phyloP scores from a whole-genome alignment of 1,140 invertebrate genomes.

The Drosophila murphyi region DNA sequence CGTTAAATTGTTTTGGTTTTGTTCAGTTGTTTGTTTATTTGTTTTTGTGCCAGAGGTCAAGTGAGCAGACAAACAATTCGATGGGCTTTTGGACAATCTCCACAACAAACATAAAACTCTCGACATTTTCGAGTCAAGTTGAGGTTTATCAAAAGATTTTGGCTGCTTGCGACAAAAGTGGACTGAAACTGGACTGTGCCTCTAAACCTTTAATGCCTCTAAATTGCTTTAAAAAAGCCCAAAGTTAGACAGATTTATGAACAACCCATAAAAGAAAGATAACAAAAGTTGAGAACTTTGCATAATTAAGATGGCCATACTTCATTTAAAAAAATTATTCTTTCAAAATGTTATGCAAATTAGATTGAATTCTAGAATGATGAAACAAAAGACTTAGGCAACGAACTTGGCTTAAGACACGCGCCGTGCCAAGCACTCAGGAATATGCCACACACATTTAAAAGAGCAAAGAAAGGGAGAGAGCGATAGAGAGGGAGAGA shows the following conservation, averaged over 20 bases:
- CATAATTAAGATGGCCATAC: slow-evolving; percentile 51
- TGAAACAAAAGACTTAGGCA: slow-evolving; percentile 59
- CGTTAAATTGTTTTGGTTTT: slow-evolving; percentile 71
- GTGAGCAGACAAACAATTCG: slow-evolving; percentile 66
- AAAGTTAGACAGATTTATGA: slow-evolving; percentile 29
- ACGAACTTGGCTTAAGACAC: slow-evolving; percentile 58
- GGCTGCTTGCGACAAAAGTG: slow-evolving; percentile 30
- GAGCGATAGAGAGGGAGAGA: slow-evolving; percentile 4
- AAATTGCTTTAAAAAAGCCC: neutral
- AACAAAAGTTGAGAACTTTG: slow-evolving; percentile 19
- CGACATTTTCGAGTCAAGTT: slow-evolving; percentile 49
- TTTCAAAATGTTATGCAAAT: slow-evolving; percentile 65
- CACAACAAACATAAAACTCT: slow-evolving; percentile 5
- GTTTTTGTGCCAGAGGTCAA: slow-evolving; percentile 65
- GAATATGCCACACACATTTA: slow-evolving; percentile 13
- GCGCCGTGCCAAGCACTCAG: slow-evolving; percentile 42
- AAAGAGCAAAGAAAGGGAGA: neutral
- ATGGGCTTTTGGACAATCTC: slow-evolving; percentile 52
- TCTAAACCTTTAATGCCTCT: neutral
- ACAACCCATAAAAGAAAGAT: slow-evolving; percentile 6
- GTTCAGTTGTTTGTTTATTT: slow-evolving; percentile 29
- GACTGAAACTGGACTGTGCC: slow-evolving; percentile 8
- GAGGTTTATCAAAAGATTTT: slow-evolving; percentile 41
- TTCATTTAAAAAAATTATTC: slow-evolving; percentile 61
- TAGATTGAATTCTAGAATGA: slow-evolving; percentile 28